phyloP scores from a whole-genome alignment of 2,888 invertebrate genomes.

The Drosophila pullipes region DNA sequence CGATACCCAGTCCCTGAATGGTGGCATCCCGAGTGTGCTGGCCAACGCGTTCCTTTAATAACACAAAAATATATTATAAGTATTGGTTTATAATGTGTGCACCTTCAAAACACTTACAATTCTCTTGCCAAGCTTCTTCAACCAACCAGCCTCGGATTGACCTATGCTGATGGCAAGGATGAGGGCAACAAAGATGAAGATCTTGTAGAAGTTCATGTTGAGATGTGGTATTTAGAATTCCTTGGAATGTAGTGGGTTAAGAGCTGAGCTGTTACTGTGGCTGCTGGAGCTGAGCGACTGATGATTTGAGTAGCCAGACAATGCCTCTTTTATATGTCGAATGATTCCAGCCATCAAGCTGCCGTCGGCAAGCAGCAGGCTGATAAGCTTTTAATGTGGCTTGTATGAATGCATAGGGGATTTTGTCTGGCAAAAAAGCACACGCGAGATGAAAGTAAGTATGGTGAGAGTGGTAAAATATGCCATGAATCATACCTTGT shows the following conservation, averaged over 20 bases:
- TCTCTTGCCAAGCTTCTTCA: slow-evolving; percentile 77
- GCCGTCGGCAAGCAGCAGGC: background rate
- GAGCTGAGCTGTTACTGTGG: slow-evolving; percentile 3
- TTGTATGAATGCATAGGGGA: slow-evolving; percentile 4
- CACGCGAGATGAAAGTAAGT: background rate
- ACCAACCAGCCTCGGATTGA: slow-evolving; percentile 78
- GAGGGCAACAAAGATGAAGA: slow-evolving; percentile 71
- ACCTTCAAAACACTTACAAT: slow-evolving; percentile 61
- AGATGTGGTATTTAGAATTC: background rate
- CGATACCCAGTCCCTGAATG: slow-evolving; percentile 72
- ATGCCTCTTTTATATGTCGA: slow-evolving; percentile 21
- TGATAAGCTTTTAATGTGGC: background rate
- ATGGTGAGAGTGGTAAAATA: background rate
- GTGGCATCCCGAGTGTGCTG: slow-evolving; percentile 80
- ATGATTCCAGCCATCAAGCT: background rate
- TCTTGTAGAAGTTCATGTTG: slow-evolving; percentile 69
- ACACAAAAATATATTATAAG: too few species aligned
- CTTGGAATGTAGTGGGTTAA: background rate
- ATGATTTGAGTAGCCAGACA: slow-evolving; percentile 10
- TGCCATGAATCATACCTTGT: slow-evolving; percentile 1
- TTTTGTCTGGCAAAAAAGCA: slow-evolving; percentile 32
- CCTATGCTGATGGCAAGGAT: slow-evolving; percentile 70
- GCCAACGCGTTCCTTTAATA: slow-evolving; percentile 71
- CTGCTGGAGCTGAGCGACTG: slow-evolving; percentile 30
- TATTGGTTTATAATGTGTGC: too few species aligned